Base-by-base conservation (phyloP, 2,797 vertebrate species). In the Anniella stebbinsi region DNA sequence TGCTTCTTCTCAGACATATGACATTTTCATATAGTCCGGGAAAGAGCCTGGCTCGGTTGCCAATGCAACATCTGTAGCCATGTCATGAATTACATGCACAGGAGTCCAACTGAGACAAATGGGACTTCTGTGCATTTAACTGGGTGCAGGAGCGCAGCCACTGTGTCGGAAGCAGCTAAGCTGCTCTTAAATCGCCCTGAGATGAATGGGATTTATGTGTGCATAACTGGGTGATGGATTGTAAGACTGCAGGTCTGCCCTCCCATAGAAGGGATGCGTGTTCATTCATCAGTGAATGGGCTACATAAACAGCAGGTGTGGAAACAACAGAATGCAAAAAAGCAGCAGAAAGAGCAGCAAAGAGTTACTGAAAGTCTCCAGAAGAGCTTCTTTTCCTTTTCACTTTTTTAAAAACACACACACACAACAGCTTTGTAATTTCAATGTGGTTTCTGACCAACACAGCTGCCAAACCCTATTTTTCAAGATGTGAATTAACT, bases 191-290 rank as follows among this genome's bases (percentile, higher is more conserved):
- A 66, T 89, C 33, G 77, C 18, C 57, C 78, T 82, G 67, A 86
- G 89, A 48, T 12, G 48, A 89, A 89, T 38, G 41, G 60, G 84
- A 75, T 75, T 87, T 87, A 81, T 90, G 77, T 81, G 84, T 81
- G 69, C 69, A 90, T 75, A 90, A 82, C n/a, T 75, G 57, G 69
- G 57, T 82, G 78, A 90, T 90, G 76, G 72, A 87, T 90, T 82
- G 57, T 82, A 82, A 72, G n/a, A 80, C 9, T 21, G 69, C 84
- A 81, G 77, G 5, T 36, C 33, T 89, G 54, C n/a, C 38, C 70
- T 86, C 38, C 54, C 51, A 17, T 87, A 51, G 77, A 66, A 54
- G 7, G 21, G 45, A 57, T 4, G 51, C 77, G 51, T 82, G 89
- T 41, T 75, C 70, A 81, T 73, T 51, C 33, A 80, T 41, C 60